Conservation (phyloP, 2,797 vertebrate species). For the Pachyuromys duprasi region DNA sequence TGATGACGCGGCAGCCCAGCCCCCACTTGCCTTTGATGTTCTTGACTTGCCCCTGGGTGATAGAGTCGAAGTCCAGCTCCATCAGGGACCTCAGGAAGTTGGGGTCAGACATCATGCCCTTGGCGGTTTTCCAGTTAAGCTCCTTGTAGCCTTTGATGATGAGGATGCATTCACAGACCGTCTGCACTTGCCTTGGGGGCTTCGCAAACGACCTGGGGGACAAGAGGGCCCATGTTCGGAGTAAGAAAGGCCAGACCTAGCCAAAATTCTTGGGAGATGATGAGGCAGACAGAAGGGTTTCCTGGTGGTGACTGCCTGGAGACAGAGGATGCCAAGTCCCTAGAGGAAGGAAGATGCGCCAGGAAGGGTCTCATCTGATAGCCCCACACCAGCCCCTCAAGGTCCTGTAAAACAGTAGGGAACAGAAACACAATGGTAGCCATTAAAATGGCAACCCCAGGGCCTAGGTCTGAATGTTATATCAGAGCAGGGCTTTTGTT, state of each 20-base stretch:
- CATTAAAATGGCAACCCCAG: neutral
- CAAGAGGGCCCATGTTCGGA: rapidly evolving
- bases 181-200: constrained; percentile 96
- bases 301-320: neutral
- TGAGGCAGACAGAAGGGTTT: neutral
- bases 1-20: no score
- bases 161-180: constrained; percentile 96
- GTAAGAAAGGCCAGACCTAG: rapidly evolving
- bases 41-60: constrained; percentile 91
- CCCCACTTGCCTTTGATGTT: constrained; percentile 91
- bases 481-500: no score
- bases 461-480: neutral
- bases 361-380: neutral
- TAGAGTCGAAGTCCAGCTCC: constrained; percentile 95
- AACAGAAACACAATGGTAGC: rapidly evolving
- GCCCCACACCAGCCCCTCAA: no score
- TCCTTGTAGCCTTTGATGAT: constrained; percentile 96
- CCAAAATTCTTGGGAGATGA: rapidly evolving
- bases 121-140: constrained; percentile 96
- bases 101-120: constrained; percentile 98
- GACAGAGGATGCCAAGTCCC: neutral
- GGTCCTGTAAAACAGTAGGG: neutral
- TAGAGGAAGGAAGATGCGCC: rapidly evolving
- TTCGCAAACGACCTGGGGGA: constrained; percentile 95
- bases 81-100: constrained; percentile 95